Base-by-base conservation (phyloP, 2,888 invertebrate species). In the Cheilosia variabilis region DNA sequence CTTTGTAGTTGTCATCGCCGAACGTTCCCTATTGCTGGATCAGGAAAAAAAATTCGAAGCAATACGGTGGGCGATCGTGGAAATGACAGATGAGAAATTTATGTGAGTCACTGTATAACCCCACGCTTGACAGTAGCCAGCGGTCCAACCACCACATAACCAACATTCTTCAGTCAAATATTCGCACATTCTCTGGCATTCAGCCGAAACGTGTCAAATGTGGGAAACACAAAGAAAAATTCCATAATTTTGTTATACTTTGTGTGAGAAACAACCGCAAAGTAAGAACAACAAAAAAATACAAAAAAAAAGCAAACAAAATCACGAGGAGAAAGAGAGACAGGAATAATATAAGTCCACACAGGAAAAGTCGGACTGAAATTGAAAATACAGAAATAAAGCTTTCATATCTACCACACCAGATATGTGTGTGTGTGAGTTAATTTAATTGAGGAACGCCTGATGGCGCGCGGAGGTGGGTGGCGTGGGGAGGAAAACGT, bases 181-280 rank as follows among this genome's bases (percentile, higher is more conserved):
- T 63, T 71, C 65, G 57, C 69, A 34, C 50, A 76, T 62, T 73
- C 31, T 77, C 15, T 37, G 34, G 53, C 63, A 58, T 47, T 65
- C 71, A 31, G 34, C 65, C 2, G 45, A 58, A 79, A 79, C 71
- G 58, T 79, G 71, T 65, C 78, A 79, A 52, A 79, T 43, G 57
- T 79, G 78, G 78, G 57, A 83, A 65, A 68, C 27, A 84, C 65
- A 79, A 84, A 84, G 79, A 84, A 80, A 62, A 58, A 79, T 84
- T 69, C 79, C 58, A 80, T 71, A 52, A 75, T 53, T 68, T 69
- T 75, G 55, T 68, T 83, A 68, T 47, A 68, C 62, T 63, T 72
- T 43, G 37, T 66, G 37, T 78, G 19, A 19, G 9, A 19, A 13
- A 13, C 43, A 55, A 57, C 17, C 41, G 15, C 22, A 19, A 53